phyloP scores from a whole-genome alignment of 2,888 invertebrate genomes.

The Eudasyphora cyanicolor region DNA sequence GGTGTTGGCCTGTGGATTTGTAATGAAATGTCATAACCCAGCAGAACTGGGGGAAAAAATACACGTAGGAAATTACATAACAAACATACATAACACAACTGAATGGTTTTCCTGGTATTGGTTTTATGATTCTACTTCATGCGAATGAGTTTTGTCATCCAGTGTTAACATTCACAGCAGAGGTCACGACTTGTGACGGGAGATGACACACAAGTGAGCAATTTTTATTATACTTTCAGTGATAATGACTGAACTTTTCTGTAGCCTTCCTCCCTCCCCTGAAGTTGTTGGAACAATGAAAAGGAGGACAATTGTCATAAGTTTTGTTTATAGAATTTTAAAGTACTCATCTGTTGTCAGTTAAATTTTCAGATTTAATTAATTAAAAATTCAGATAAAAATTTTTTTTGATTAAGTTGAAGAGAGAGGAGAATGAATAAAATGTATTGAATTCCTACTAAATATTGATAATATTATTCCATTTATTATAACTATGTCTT shows the following conservation, averaged over 20 bases:
- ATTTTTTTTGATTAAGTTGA: no score
- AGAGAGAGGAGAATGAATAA: no score
- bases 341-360: neutral
- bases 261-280: neutral
- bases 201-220: slow-evolving; percentile 19
- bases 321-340: neutral
- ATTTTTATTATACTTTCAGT: slow-evolving; percentile 10
- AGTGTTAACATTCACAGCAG: neutral
- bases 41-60: neutral
- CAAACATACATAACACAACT: neutral
- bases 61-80: neutral
- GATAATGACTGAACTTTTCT: slow-evolving; percentile 5
- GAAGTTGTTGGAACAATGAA: neutral
- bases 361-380: slow-evolving; percentile 9
- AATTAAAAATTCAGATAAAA: no score
- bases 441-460: no score
- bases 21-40: no score
- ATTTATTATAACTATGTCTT: no score
- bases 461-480: no score
- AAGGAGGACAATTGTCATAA: neutral
- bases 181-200: slow-evolving; percentile 11
- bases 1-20: neutral
- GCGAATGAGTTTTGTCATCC: neutral
- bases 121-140: neutral
- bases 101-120: slow-evolving; percentile 7